phyloP scores from a whole-genome alignment of 1,140 invertebrate genomes.

The Scylla paramamosain region DNA sequence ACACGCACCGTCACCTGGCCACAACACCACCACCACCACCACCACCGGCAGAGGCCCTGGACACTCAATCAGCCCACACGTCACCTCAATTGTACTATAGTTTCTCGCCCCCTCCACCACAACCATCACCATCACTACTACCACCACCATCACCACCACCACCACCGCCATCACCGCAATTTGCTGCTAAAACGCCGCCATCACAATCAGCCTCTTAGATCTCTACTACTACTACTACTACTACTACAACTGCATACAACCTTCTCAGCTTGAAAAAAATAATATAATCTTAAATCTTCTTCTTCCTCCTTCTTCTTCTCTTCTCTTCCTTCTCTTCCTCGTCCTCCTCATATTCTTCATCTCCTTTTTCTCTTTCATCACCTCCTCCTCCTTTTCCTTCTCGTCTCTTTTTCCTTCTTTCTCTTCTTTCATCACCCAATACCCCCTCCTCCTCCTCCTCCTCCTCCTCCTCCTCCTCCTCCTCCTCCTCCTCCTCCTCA shows the following conservation, averaged over 20 bases:
- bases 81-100: background rate
- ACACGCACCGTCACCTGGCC: background rate
- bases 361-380: background rate
- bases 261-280: too few relatives aligned
- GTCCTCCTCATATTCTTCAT: background rate
- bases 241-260: too few relatives aligned
- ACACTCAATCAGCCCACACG: slow-evolving; percentile 9
- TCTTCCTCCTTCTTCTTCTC: background rate
- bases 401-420: background rate
- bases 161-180: background rate
- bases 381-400: background rate
- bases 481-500: background rate
- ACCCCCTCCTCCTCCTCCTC: background rate
- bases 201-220: too few relatives aligned
- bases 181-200: too few relatives aligned
- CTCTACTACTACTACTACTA: too few relatives aligned
- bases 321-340: background rate
- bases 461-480: background rate
- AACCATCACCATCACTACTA: background rate
- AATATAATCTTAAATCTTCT: background rate
- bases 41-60: background rate
- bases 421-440: background rate
- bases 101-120: background rate
- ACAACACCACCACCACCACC: background rate
- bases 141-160: background rate